These are phyloP conservation scores for Diglossa cyanea DNA, from an alignment of 2,797 vertebrate species.

Conservation along the genomic window DNA sequence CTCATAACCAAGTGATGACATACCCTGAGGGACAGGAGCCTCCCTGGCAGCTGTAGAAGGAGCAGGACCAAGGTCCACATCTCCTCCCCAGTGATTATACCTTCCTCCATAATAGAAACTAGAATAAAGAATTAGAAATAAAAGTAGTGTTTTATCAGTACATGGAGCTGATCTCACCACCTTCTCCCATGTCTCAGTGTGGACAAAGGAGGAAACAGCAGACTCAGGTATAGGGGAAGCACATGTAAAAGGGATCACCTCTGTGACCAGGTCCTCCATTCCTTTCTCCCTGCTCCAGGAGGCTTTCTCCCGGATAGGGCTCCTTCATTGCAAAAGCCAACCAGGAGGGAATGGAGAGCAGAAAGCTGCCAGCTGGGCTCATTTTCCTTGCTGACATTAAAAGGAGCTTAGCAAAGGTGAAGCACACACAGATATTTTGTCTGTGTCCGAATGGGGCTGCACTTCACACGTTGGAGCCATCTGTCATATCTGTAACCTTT, in stretches of 20 bases:
- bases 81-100: not conserved
- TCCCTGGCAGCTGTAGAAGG: not conserved
- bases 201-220: not conserved
- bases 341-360: not conserved
- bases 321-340: not conserved
- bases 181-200: not conserved
- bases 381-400: not conserved
- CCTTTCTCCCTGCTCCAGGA: not conserved
- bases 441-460: rapidly evolving
- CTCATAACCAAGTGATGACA: not conserved
- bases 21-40: not conserved
- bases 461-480: not conserved
- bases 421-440: not conserved
- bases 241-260: not conserved
- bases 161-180: rapidly evolving
- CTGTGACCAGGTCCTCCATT: not conserved
- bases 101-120: not conserved
- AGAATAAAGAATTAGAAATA: too few species aligned
- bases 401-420: not conserved
- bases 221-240: not conserved
- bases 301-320: not conserved
- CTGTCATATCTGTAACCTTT: not conserved
- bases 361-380: not conserved
- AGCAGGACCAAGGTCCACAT: not conserved
- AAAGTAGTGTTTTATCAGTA: not conserved